A percentile compares a stretch with the other conserved stretches of the same genome.
These are phyloP conservation scores for Buathra laborator DNA, from an alignment of 2,888 invertebrate genomes.

Conservation along the genomic window DNA sequence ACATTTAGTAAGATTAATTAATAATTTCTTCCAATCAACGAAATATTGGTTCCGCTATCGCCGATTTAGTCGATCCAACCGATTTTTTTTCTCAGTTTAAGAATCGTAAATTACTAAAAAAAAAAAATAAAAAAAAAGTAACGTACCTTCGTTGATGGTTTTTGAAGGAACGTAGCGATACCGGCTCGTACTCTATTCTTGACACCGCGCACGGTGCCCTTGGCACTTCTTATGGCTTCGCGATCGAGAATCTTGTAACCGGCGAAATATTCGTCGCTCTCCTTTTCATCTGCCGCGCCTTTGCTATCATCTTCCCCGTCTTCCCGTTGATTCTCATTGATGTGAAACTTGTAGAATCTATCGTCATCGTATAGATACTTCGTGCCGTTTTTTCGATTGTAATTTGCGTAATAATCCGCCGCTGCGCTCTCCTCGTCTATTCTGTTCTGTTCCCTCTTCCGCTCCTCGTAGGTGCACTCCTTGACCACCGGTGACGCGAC, in stretches of 20 bases:
- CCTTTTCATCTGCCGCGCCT: slow-evolving; percentile 83
- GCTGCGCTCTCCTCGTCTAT: slow-evolving; percentile 74
- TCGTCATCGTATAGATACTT: slow-evolving; percentile 90
- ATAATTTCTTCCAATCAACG: too few species aligned
- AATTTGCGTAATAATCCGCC: slow-evolving; percentile 74
- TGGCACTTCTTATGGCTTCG: slow-evolving; percentile 95
- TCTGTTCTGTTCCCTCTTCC: slow-evolving; percentile 86
- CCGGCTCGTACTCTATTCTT: slow-evolving; percentile 97
- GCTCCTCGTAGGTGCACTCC: slow-evolving; percentile 90
- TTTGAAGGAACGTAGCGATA: slow-evolving; percentile 97
- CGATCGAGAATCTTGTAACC: slow-evolving; percentile 91
- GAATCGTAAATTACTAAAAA: background rate
- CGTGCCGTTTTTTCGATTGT: slow-evolving; percentile 85
- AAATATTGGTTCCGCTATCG: too few species aligned
- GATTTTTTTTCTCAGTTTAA: background rate
- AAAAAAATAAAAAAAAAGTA: background rate
- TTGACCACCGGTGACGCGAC: slow-evolving; percentile 86
- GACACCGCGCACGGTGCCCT: slow-evolving; percentile 97
- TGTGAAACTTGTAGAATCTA: slow-evolving; percentile 93
- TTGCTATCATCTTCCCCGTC: slow-evolving; percentile 78
- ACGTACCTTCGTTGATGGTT: slow-evolving; percentile 92
- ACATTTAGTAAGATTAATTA: too few species aligned
- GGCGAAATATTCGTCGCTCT: slow-evolving; percentile 90
- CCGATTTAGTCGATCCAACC: too few species aligned
- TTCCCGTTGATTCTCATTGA: slow-evolving; percentile 89